phyloP scores from a whole-genome alignment of 2,113 vertebrate species.

The Malaclemys terrapin region DNA sequence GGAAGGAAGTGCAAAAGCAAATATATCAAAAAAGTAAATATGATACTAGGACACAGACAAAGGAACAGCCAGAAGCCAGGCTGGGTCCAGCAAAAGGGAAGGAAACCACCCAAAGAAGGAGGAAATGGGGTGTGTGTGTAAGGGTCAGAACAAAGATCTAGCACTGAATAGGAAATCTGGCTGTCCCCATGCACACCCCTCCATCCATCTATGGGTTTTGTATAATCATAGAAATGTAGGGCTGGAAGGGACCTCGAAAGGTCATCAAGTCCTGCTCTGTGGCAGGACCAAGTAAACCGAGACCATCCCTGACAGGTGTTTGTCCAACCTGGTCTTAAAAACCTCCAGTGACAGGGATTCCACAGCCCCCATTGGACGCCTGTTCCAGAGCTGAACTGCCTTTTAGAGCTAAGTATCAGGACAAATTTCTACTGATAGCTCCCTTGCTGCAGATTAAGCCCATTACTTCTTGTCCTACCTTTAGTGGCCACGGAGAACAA shows the following conservation, averaged over 20 bases:
- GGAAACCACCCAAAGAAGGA: not conserved
- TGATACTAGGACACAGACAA: accelerated
- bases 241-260: not conserved
- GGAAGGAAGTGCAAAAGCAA: not conserved
- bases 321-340: too few relatives aligned
- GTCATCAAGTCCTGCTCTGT: not conserved
- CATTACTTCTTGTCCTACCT: not conserved
- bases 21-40: accelerated
- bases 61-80: not conserved
- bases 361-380: not conserved
- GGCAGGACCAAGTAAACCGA: not conserved
- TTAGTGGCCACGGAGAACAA: not conserved
- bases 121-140: not conserved
- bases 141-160: not conserved
- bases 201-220: not conserved
- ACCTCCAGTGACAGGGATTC: not conserved
- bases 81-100: accelerated
- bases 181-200: not conserved
- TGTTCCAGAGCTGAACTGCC: not conserved
- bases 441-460: not conserved
- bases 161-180: not conserved
- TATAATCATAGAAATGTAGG: not conserved
- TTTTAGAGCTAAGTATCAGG: too few relatives aligned
- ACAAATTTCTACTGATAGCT: not conserved
- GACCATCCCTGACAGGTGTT: not conserved